Conservation (phyloP, 2,113 vertebrate species). For the Promerops cafer region DNA sequence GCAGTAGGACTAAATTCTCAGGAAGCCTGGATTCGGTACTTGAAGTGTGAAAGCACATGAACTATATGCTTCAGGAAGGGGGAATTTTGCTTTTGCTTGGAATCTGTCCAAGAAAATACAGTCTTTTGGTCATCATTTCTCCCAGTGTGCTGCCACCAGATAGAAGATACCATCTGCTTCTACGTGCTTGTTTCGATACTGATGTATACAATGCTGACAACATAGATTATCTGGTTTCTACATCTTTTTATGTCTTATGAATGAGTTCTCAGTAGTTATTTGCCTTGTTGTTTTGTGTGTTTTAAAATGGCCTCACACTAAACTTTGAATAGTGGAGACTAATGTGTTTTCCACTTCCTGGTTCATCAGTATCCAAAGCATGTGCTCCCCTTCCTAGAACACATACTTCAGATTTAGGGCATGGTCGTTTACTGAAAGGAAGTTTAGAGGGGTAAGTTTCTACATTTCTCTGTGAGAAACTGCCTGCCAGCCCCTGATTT, state of each 20-base stretch:
- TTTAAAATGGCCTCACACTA: neutral
- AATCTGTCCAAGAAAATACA: neutral
- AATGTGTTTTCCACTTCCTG: neutral
- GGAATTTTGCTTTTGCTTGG: neutral
- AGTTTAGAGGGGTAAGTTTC: neutral
- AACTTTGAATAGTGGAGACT: neutral
- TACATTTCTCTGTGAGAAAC: neutral
- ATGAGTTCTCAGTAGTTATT: neutral
- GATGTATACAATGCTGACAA: neutral
- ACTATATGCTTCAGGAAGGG: neutral
- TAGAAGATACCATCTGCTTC: neutral
- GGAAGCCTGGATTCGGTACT: neutral
- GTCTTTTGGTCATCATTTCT: neutral
- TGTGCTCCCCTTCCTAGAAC: neutral
- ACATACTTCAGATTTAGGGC: neutral
- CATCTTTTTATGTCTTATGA: neutral
- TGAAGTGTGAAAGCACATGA: neutral
- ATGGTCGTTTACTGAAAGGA: neutral
- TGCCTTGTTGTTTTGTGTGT: neutral
- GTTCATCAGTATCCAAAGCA: neutral
- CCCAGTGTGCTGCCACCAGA: neutral
- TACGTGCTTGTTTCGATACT: neutral
- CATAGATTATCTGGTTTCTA: neutral
- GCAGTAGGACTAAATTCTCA: neutral
- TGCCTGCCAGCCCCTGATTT: neutral